Percentiles rank a stretch among this genome's conserved stretches.
phyloP scores from a whole-genome alignment of 2,888 invertebrate genomes.

The Timema cristinae region DNA sequence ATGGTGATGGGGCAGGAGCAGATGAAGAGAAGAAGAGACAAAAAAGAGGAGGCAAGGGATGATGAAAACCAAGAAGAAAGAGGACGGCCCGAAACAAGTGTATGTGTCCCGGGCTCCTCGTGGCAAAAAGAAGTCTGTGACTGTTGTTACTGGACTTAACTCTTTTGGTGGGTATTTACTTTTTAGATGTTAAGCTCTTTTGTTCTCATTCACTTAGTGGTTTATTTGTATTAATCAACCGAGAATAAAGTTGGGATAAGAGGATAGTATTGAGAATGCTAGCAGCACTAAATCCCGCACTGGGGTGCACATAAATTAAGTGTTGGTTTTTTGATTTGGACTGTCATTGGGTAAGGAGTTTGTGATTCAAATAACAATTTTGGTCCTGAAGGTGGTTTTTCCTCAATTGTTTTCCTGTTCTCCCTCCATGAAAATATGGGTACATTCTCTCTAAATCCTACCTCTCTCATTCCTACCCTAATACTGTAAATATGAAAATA shows the following conservation, averaged over 20 bases:
- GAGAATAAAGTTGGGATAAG: not conserved
- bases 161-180: conserved; percentile 70
- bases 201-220: not conserved
- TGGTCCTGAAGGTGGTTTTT: too few relatives aligned
- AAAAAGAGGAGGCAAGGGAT: conserved; percentile 94
- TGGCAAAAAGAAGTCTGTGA: conserved; percentile 98
- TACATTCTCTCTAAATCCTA: too few relatives aligned
- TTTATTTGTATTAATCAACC: not conserved
- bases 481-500: too few relatives aligned
- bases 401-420: too few relatives aligned
- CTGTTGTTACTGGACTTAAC: conserved; percentile 92
- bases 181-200: not conserved
- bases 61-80: conserved; percentile 92
- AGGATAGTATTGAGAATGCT: too few relatives aligned
- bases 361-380: too few relatives aligned
- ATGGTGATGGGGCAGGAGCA: conserved; percentile 65
- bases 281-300: too few relatives aligned
- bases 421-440: too few relatives aligned
- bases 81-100: conserved; percentile 81
- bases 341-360: too few relatives aligned
- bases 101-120: conserved; percentile 85
- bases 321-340: too few relatives aligned
- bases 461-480: too few relatives aligned
- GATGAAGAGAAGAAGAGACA: conserved; percentile 95
- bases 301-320: too few relatives aligned